A percentile compares a stretch with the other conserved stretches of the same genome.
These are phyloP conservation scores for Oreochromis grahami DNA, from an alignment of 2,797 vertebrate genomes.

Conservation along the genomic window DNA sequence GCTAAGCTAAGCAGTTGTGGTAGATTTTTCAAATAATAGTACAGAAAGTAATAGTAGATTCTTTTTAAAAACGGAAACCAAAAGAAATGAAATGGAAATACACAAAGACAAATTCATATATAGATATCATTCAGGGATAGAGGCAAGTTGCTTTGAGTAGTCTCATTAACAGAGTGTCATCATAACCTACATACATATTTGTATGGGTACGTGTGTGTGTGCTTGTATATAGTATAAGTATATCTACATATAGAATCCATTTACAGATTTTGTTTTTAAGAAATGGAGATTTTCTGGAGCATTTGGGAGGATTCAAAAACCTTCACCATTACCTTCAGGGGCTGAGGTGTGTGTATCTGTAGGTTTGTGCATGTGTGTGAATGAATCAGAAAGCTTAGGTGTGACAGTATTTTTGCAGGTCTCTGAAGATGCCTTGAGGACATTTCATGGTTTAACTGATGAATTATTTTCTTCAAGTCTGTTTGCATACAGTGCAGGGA, in stretches of 20 bases:
- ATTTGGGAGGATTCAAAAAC: not conserved
- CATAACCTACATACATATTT: not conserved
- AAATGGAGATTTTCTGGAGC: not conserved
- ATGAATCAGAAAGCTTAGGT: not conserved
- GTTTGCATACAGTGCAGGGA: slow-evolving; percentile 1
- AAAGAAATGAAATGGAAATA: not conserved
- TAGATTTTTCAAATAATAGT: not conserved
- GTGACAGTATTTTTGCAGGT: slow-evolving; percentile 21
- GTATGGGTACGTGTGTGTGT: no score
- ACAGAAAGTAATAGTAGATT: not conserved
- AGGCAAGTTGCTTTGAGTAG: slow-evolving; percentile 6
- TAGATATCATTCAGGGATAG: not conserved
- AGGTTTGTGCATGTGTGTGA: not conserved
- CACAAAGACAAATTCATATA: not conserved
- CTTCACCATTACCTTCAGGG: not conserved
- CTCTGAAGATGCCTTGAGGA: slow-evolving; percentile 32
- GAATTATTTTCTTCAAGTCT: slow-evolving; percentile 14
- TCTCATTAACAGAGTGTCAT: not conserved
- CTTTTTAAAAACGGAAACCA: not conserved
- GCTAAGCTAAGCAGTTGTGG: not conserved
- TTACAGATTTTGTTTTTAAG: not conserved
- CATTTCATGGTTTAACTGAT: slow-evolving; percentile 20
- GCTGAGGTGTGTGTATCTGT: not conserved
- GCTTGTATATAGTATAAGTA: no score
- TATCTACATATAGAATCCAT: not conserved